These are phyloP conservation scores for Trachops cirrhosus DNA, from an alignment of 2,797 vertebrate genomes.

Conservation along the genomic window DNA sequence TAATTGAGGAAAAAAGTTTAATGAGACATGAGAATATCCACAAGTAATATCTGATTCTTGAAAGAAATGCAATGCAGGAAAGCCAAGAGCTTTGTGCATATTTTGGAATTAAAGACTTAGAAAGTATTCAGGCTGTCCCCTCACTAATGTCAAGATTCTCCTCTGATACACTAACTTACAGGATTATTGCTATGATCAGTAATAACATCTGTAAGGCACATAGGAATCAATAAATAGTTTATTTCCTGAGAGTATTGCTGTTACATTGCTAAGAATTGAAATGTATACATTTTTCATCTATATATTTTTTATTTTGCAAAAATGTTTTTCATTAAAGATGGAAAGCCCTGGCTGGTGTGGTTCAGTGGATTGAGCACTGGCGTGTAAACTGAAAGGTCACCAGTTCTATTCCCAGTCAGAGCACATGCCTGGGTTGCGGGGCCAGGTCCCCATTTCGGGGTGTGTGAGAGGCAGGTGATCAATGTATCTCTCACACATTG, in stretches of 20 bases:
- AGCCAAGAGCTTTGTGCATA: background rate
- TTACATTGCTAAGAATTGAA: constrained; percentile 37
- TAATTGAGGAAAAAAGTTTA: background rate
- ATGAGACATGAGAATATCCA: background rate
- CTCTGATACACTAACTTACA: background rate
- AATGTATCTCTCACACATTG: background rate
- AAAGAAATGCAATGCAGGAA: background rate
- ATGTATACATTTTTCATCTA: background rate
- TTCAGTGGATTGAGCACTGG: background rate
- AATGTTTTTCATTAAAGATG: constrained; percentile 42
- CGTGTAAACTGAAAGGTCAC: background rate
- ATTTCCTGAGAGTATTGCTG: background rate
- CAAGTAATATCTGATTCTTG: background rate
- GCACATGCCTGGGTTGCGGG: background rate
- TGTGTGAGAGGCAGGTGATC: background rate
- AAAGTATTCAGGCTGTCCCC: background rate
- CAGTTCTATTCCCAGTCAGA: background rate
- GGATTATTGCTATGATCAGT: background rate
- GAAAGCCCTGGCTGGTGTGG: background rate
- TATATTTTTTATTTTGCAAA: background rate
- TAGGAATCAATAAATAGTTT: background rate
- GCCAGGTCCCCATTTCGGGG: background rate
- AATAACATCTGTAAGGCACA: background rate
- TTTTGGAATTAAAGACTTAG: background rate
- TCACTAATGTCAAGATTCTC: background rate